phyloP scores from a whole-genome alignment of 2,113 vertebrate species.

The Oryzias javanicus region DNA sequence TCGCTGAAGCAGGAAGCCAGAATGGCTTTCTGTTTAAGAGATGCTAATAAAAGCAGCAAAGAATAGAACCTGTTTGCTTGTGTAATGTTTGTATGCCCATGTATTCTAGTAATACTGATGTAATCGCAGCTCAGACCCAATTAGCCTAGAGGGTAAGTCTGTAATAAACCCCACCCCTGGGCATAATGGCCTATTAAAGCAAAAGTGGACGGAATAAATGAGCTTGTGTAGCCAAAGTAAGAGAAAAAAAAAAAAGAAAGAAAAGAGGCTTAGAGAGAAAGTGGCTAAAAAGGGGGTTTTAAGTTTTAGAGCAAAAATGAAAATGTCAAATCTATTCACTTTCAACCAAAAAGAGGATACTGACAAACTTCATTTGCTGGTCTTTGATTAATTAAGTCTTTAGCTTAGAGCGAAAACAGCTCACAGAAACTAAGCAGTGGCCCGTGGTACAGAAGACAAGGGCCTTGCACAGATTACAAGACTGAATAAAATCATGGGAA shows the following conservation, averaged over 20 bases:
- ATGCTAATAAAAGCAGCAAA: constrained; percentile 61
- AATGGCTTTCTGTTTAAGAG: constrained; percentile 41
- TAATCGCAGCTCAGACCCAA: constrained; percentile 69
- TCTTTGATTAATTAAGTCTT: too few relatives aligned
- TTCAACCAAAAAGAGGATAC: too few relatives aligned
- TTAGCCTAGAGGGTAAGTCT: constrained; percentile 73
- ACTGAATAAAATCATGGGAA: too few relatives aligned
- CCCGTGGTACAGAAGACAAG: too few relatives aligned
- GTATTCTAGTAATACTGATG: constrained; percentile 66
- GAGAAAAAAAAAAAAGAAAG: constrained; percentile 7
- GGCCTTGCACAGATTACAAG: too few relatives aligned
- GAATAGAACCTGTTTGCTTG: constrained; percentile 16
- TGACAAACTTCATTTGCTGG: too few relatives aligned
- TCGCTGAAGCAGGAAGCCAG: constrained; percentile 36
- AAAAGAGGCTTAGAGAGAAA: neutral
- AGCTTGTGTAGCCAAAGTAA: constrained; percentile 38
- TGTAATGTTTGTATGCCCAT: constrained; percentile 47
- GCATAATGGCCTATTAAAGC: constrained; percentile 73
- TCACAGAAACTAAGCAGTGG: too few relatives aligned
- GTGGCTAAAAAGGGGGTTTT: neutral
- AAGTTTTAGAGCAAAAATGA: too few relatives aligned
- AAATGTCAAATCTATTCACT: too few relatives aligned
- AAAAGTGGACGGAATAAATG: constrained; percentile 67
- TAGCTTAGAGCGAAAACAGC: too few relatives aligned
- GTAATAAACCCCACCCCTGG: constrained; percentile 70